phyloP scores from a whole-genome alignment of 2,888 invertebrate genomes.

The Agrotis ipsilon region DNA sequence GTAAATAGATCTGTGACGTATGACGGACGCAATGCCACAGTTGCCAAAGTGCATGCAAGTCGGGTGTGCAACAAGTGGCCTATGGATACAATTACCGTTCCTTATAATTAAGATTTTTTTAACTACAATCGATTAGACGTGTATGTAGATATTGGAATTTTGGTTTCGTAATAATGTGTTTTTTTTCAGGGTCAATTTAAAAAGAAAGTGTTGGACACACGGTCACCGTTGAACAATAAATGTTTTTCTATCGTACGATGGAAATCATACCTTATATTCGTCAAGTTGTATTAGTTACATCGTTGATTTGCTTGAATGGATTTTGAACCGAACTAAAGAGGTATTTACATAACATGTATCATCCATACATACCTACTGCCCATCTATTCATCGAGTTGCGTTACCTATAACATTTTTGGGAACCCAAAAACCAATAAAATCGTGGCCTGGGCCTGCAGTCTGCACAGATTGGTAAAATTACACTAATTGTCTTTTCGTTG shows the following conservation, averaged over 20 bases:
- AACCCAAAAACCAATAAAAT: too few species aligned
- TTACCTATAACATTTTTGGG: too few species aligned
- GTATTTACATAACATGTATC: too few species aligned
- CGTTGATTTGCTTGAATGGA: background rate
- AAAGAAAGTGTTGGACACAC: constrained; percentile 1
- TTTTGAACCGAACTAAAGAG: background rate
- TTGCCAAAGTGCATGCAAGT: constrained; percentile 78
- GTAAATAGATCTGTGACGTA: constrained; percentile 66
- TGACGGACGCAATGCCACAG: constrained; percentile 75
- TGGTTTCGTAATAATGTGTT: constrained; percentile 39
- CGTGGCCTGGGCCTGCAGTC: too few species aligned
- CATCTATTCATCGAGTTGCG: too few species aligned
- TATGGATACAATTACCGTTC: constrained; percentile 73
- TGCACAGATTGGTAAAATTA: too few species aligned
- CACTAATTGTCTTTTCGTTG: too few species aligned
- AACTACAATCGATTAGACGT: constrained; percentile 45
- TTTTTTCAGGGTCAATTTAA: constrained; percentile 41
- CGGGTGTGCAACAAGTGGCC: constrained; percentile 73
- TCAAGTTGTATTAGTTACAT: background rate
- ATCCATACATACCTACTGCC: too few species aligned
- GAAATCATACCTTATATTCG: background rate
- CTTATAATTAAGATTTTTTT: constrained; percentile 71
- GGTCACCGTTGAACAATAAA: background rate
- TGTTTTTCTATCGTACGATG: background rate
- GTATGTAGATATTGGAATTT: constrained; percentile 43